These are phyloP conservation scores for Saguinus imperator DNA, from an alignment of 2,113 vertebrate genomes.

Conservation along the genomic window DNA sequence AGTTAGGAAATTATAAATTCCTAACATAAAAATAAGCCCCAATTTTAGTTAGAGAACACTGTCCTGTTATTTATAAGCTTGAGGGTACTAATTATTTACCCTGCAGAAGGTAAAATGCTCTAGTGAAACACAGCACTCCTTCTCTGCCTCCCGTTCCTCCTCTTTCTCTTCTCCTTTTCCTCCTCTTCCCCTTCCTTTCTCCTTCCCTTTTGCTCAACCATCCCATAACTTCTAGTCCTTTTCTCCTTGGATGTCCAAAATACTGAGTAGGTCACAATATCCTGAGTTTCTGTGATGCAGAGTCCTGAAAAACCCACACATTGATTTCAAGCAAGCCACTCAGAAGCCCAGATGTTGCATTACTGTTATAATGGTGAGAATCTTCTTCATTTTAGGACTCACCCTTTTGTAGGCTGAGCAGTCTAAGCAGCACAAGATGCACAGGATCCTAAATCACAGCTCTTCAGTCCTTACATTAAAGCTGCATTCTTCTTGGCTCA, in stretches of 20 bases:
- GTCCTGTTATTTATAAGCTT: not conserved
- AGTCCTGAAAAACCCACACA: not conserved
- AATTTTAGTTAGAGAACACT: not conserved
- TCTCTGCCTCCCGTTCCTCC: too few relatives aligned
- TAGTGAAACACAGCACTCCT: not conserved
- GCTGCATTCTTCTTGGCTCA: not conserved
- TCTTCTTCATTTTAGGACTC: not conserved
- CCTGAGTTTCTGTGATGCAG: not conserved
- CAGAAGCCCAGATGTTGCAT: not conserved
- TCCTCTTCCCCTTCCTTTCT: not conserved
- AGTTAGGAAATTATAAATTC: conserved; percentile 28
- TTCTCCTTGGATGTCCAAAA: not conserved
- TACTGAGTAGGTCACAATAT: not conserved
- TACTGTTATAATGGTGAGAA: not conserved
- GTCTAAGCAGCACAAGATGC: not conserved
- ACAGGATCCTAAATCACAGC: not conserved
- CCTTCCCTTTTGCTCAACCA: not conserved
- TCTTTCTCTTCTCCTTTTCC: too few relatives aligned
- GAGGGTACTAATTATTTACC: not conserved
- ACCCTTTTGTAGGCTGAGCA: not conserved
- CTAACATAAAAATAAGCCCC: not conserved
- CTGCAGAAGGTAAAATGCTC: not conserved
- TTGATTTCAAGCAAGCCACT: not conserved
- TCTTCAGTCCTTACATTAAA: not conserved
- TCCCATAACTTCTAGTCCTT: not conserved